Percentiles rank a stretch among this genome's conserved stretches.
Evolutionary conservation across 2,797 vertebrate genomes (phyloP).

Genomic region (Ambastaia sidthimunki): DNA sequence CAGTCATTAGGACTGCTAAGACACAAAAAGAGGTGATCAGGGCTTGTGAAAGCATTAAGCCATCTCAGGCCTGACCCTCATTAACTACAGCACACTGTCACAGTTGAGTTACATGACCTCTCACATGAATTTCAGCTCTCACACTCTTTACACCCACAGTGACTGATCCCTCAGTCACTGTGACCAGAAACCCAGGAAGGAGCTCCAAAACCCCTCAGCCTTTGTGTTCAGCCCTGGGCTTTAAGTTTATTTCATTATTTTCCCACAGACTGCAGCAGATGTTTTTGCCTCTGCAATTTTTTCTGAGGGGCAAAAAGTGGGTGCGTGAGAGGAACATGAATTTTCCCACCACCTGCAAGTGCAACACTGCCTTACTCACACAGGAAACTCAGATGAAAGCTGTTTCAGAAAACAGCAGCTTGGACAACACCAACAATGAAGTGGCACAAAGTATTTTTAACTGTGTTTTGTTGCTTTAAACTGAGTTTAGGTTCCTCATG

Average conservation of each 20-base stretch:
- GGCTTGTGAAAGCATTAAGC: neutral
- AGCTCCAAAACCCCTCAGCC: conserved; percentile 40
- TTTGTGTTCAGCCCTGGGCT: conserved; percentile 41
- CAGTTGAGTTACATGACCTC: conserved; percentile 56
- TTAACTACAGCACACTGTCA: conserved; percentile 31
- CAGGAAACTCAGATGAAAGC: conserved; percentile 43
- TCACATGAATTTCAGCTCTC: conserved; percentile 56
- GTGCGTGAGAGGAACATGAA: conserved; percentile 35
- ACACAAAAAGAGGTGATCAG: conserved; percentile 2
- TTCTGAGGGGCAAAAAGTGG: conserved; percentile 37
- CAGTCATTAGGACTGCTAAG: neutral
- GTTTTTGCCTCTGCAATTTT: conserved; percentile 50
- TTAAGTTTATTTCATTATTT: conserved; percentile 46
- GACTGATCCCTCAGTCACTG: conserved; percentile 40
- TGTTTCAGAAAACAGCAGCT: conserved; percentile 17
- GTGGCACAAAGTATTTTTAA: neutral
- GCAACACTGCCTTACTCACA: conserved; percentile 24
- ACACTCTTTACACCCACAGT: conserved; percentile 61
- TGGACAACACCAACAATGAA: conserved; percentile 15
- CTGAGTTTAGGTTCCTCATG: conserved; percentile 2
- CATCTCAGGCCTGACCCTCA: conserved; percentile 19
- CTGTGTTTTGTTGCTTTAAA: neutral
- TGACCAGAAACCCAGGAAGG: conserved; percentile 52
- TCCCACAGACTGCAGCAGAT: conserved; percentile 44
- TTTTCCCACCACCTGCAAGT: conserved; percentile 50